Conservation (phyloP, 30 jellyfish, hydroid and myxozoan genomes). For the Turritopsis dohrnii region DNA sequence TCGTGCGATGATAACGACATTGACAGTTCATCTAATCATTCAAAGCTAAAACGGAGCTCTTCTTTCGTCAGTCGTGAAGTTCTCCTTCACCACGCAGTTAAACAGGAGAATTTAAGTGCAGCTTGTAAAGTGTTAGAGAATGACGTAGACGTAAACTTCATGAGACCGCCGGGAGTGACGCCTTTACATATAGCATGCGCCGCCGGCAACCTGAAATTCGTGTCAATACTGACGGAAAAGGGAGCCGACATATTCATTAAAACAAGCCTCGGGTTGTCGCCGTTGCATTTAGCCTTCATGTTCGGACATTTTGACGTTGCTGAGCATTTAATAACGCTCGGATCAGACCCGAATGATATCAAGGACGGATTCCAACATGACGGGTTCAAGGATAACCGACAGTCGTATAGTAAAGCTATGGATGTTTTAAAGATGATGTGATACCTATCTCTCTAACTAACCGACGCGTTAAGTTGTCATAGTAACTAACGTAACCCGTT, state of each 20-base stretch:
- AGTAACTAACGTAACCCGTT: too few relatives aligned
- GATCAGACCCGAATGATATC: slow-evolving; percentile 1
- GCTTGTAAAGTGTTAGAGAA: background rate
- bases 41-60: background rate
- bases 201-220: background rate
- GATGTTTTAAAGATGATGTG: background rate
- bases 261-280: slow-evolving; percentile 4
- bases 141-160: slow-evolving; percentile 2
- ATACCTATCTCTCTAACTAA: too few relatives aligned
- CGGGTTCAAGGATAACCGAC: background rate
- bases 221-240: background rate
- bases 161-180: slow-evolving; percentile 16
- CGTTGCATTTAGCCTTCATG: background rate
- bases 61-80: slow-evolving; percentile 13
- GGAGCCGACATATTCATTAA: slow-evolving; percentile 6
- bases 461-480: too few relatives aligned
- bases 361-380: background rate
- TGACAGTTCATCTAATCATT: background rate
- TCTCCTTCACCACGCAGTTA: slow-evolving; percentile 4
- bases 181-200: slow-evolving; percentile 10
- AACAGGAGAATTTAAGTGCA: background rate
- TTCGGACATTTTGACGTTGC: slow-evolving; percentile 13
- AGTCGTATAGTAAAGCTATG: background rate
- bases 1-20: background rate
- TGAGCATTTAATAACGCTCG: background rate